Conservation (phyloP, 30 jellyfish, hydroid and myxozoan species). For the Clytia hemisphaerica region DNA sequence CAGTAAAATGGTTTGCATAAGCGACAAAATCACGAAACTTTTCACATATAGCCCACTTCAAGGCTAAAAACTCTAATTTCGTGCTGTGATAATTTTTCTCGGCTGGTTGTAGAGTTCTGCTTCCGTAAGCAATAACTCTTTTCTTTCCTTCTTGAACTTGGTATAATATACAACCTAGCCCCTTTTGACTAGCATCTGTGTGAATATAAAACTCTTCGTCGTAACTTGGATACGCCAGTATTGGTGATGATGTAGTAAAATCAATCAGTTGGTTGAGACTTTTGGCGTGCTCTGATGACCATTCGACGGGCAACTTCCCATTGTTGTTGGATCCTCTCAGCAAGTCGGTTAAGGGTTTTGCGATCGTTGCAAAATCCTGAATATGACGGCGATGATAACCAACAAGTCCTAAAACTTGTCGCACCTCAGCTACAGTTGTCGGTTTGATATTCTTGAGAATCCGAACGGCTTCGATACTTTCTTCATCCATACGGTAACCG, state of each 20-base stretch:
- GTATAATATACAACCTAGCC: constrained; percentile 58
- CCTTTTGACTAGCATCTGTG: constrained; percentile 42
- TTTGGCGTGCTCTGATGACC: constrained; percentile 27
- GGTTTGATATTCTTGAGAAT: too few species aligned
- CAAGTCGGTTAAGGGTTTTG: too few species aligned
- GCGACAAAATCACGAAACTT: constrained; percentile 33
- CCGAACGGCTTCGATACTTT: too few species aligned
- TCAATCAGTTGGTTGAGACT: constrained; percentile 25
- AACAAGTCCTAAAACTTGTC: too few species aligned
- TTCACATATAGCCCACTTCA: constrained; percentile 51
- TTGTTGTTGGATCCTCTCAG: too few species aligned
- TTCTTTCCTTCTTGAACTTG: constrained; percentile 32
- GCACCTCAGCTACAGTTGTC: too few species aligned
- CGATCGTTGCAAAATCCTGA: too few species aligned
- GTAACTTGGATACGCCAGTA: constrained; percentile 43
- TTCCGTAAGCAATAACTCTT: constrained; percentile 42
- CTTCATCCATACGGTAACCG: too few species aligned
- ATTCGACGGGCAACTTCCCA: too few species aligned
- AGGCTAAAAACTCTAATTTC: constrained; percentile 47
- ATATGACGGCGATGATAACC: too few species aligned
- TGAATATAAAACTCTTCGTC: constrained; percentile 37
- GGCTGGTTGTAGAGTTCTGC: constrained; percentile 42
- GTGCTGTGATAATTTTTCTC: constrained; percentile 36
- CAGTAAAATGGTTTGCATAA: constrained; percentile 33
- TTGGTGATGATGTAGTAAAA: constrained; percentile 34